Conservation (phyloP, 2,888 invertebrate genomes). For the Eupithecia inturbata region DNA sequence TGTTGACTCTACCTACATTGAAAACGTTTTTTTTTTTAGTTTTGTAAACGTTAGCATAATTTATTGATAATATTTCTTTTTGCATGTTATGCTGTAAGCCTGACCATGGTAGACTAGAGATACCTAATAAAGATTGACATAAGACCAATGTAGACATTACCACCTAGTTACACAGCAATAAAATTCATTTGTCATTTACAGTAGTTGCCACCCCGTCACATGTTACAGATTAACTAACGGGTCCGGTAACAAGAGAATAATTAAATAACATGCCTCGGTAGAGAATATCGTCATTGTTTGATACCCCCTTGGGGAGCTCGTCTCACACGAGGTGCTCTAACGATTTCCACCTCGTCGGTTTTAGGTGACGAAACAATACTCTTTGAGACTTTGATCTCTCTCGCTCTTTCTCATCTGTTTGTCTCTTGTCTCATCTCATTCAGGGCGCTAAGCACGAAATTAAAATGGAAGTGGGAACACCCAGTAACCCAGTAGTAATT, state of each 20-base stretch:
- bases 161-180: no score
- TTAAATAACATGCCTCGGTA: slow-evolving; percentile 10
- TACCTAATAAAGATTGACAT: no score
- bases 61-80: no score
- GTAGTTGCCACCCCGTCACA: neutral
- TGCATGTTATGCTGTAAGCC: no score
- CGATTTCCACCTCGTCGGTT: slow-evolving; percentile 43
- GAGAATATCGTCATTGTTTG: slow-evolving; percentile 21
- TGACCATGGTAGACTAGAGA: no score
- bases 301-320: slow-evolving; percentile 33
- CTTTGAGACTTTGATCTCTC: slow-evolving; percentile 47
- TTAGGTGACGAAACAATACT: slow-evolving; percentile 43
- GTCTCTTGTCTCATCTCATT: no score
- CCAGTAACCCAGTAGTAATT: neutral
- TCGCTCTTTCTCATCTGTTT: slow-evolving; percentile 56
- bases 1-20: no score
- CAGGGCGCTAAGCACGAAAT: slow-evolving; percentile 42
- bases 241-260: slow-evolving; percentile 10
- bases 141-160: no score
- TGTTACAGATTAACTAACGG: neutral
- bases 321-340: slow-evolving; percentile 34
- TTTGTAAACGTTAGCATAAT: no score
- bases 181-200: no score
- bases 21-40: no score
- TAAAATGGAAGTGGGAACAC: neutral